A percentile compares a stretch with the other conserved stretches of the same genome.
phyloP scores from a whole-genome alignment of 2,113 vertebrate genomes.

The Rhinolophus sinicus region DNA sequence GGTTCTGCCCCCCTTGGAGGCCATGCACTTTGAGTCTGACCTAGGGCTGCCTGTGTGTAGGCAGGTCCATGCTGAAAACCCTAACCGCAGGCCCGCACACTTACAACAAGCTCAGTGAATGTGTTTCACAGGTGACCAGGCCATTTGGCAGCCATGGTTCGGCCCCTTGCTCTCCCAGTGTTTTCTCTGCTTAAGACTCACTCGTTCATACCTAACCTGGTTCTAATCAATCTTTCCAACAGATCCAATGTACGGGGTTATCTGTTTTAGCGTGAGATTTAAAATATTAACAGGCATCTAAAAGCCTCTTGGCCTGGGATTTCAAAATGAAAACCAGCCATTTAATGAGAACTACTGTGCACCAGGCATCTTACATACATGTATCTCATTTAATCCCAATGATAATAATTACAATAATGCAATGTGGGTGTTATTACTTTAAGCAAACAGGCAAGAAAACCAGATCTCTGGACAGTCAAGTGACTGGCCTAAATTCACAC shows the following conservation, averaged over 20 bases:
- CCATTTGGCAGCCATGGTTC: accelerated
- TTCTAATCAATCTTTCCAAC: neutral
- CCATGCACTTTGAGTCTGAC: neutral
- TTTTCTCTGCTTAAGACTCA: neutral
- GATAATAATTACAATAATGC: neutral
- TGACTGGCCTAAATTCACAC: neutral
- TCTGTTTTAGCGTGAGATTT: neutral
- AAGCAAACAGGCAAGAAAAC: neutral
- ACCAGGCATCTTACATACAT: neutral
- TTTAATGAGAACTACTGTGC: neutral
- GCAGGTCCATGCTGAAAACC: neutral
- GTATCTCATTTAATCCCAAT: neutral
- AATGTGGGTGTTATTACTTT: neutral
- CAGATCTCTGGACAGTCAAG: neutral
- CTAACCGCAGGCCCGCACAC: neutral
- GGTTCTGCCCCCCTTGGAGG: neutral
- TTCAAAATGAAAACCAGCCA: neutral
- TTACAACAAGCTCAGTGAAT: neutral
- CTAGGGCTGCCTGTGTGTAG: neutral
- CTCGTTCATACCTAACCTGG: neutral
- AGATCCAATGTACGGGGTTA: neutral
- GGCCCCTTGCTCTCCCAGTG: neutral
- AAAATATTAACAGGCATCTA: neutral
- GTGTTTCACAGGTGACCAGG: neutral
- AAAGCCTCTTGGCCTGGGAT: neutral